Evolutionary conservation across 2,888 invertebrate genomes (phyloP).

Genomic region (Agonopterix heracliana): DNA sequence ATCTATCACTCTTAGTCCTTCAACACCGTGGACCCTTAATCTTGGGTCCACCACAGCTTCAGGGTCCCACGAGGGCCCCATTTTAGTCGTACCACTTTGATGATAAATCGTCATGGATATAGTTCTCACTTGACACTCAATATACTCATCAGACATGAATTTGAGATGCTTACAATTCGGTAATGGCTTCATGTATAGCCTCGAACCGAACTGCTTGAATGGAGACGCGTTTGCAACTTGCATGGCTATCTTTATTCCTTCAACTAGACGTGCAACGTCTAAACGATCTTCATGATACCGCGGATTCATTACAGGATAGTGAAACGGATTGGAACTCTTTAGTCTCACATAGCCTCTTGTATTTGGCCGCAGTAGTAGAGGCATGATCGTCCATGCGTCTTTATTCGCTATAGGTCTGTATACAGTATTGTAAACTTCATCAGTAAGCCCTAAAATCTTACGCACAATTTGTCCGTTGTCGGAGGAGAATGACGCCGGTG

Average conservation of each 20-base stretch:
- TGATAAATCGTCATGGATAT: constrained; percentile 94
- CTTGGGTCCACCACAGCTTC: constrained; percentile 89
- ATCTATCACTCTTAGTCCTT: constrained; percentile 88
- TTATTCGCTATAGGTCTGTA: constrained; percentile 87
- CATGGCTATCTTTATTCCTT: constrained; percentile 87
- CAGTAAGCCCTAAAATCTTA: constrained; percentile 87
- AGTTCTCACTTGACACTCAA: constrained; percentile 91
- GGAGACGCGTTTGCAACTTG: constrained; percentile 84
- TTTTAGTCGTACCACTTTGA: constrained; percentile 91
- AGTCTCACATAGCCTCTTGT: constrained; percentile 87
- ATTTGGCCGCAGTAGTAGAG: constrained; percentile 85
- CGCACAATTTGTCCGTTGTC: constrained; percentile 85
- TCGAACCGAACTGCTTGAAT: constrained; percentile 87
- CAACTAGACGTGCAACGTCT: constrained; percentile 88
- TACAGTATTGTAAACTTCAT: constrained; percentile 86
- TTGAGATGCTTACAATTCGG: constrained; percentile 85
- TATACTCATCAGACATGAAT: constrained; percentile 87
- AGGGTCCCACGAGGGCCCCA: constrained; percentile 88
- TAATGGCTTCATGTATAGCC: constrained; percentile 83
- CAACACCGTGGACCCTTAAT: constrained; percentile 84
- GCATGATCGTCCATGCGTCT: constrained; percentile 90
- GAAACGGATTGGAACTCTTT: constrained; percentile 87
- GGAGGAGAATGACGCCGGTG: constrained; percentile 90
- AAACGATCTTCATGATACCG: constrained; percentile 91
- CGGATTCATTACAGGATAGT: constrained; percentile 92